Conservation (phyloP, 1,140 invertebrate species). For the Belonocnema kinseyi region DNA sequence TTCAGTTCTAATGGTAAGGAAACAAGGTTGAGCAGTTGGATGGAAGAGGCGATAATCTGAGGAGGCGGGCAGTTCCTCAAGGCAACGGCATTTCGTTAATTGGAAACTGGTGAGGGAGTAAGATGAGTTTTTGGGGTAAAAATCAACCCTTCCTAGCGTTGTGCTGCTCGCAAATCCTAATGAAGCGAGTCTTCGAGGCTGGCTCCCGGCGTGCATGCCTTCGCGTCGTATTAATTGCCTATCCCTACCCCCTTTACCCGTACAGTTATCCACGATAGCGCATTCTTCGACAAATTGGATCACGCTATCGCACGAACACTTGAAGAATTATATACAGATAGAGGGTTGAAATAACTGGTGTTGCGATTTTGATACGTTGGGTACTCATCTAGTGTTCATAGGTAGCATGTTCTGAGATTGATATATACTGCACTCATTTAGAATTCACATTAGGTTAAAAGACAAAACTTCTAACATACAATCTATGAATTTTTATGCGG, state of each 20-base stretch:
- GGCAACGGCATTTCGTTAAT: conserved; percentile 61
- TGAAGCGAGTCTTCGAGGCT: conserved; percentile 68
- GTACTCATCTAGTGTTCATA: no score
- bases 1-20: background rate
- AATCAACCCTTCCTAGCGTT: conserved; percentile 64
- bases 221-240: conserved; percentile 72
- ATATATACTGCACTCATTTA: no score
- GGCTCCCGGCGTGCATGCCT: conserved; percentile 67
- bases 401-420: no score
- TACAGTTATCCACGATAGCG: conserved; percentile 59
- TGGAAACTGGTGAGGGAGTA: conserved; percentile 63
- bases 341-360: conserved; percentile 50
- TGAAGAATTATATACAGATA: conserved; percentile 51
- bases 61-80: conserved; percentile 47
- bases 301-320: conserved; percentile 66
- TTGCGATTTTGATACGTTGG: conserved; percentile 41
- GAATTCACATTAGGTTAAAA: no score
- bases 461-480: no score
- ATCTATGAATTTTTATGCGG: no score
- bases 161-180: conserved; percentile 60
- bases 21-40: conserved; percentile 39
- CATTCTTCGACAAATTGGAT: conserved; percentile 75
- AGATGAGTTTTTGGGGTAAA: conserved; percentile 64
- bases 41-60: conserved; percentile 34
- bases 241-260: conserved; percentile 46